A percentile compares a stretch with the other conserved stretches of the same genome.
Evolutionary conservation across 2,888 invertebrate species (phyloP).

Genomic region (Drosophila austrosaltans): DNA sequence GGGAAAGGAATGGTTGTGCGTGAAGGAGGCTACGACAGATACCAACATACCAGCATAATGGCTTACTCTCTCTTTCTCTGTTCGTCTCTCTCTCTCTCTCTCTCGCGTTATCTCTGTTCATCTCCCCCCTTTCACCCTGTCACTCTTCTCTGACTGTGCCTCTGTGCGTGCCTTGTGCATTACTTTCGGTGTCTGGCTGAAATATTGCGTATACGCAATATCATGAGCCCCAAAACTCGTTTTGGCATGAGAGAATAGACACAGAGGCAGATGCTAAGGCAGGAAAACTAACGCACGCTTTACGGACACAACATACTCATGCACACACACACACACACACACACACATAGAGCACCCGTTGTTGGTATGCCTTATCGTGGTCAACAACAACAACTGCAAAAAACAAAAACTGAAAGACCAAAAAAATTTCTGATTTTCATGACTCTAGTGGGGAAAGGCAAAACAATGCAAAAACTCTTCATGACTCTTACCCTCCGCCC

Average conservation of each 20-base stretch:
- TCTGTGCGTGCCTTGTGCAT: constrained; percentile 59
- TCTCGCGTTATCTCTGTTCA: background rate
- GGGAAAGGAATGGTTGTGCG: background rate
- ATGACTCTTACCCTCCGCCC: background rate
- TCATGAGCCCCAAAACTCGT: constrained; percentile 21
- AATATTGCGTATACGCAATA: constrained; percentile 76
- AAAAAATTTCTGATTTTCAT: constrained; percentile 11
- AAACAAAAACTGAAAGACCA: background rate
- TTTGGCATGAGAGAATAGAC: background rate
- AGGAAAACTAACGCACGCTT: constrained; percentile 39
- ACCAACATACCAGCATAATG: constrained; percentile 46
- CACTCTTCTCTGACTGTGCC: background rate
- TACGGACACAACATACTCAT: background rate
- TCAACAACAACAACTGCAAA: background rate
- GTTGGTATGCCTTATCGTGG: constrained; percentile 5
- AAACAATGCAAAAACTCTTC: constrained; percentile 23
- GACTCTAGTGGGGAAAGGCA: background rate
- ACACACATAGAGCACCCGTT: background rate
- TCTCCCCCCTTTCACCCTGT: background rate
- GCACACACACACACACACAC: too few species aligned
- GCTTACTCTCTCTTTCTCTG: constrained; percentile 38
- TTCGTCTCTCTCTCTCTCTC: background rate
- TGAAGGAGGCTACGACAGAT: constrained; percentile 27
- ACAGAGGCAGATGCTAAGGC: constrained; percentile 1
- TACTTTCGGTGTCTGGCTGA: constrained; percentile 56